A percentile compares a stretch with the other conserved stretches of the same genome.
Evolutionary conservation across 2,113 vertebrate genomes (phyloP).

Genomic region (Leucopternis melanops): DNA sequence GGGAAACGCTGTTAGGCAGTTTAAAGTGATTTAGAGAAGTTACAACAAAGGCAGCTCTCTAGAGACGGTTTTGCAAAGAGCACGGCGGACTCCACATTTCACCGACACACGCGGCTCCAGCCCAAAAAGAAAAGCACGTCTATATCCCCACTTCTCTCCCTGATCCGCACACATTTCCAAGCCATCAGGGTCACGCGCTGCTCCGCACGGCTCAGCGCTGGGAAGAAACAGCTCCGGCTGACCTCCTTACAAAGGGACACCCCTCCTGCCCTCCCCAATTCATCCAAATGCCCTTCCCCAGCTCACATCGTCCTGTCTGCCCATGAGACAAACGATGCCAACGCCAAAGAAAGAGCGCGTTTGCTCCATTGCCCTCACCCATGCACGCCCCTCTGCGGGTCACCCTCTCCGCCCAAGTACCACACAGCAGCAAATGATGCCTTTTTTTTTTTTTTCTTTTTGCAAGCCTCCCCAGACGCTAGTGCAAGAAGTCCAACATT

Average conservation of each 20-base stretch:
- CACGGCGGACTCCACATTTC: accelerated
- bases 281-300: neutral
- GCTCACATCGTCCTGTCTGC: neutral
- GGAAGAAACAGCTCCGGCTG: neutral
- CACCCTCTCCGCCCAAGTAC: neutral
- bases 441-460: too few relatives aligned
- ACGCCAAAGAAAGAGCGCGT: neutral
- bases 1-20: neutral
- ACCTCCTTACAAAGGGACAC: neutral
- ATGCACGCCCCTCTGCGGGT: neutral
- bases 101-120: accelerated
- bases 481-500: neutral
- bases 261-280: neutral
- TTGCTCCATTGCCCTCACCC: neutral
- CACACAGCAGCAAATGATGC: neutral
- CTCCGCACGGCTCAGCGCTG: neutral
- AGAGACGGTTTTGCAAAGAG: neutral
- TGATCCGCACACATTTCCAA: accelerated
- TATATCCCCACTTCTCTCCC: neutral
- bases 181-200: accelerated
- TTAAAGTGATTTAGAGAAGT: neutral
- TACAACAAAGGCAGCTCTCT: neutral
- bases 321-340: accelerated
- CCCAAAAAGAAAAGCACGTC: neutral
- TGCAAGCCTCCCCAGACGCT: neutral